Conservation (phyloP, 2,113 vertebrate species). For the Platysteira castanea region DNA sequence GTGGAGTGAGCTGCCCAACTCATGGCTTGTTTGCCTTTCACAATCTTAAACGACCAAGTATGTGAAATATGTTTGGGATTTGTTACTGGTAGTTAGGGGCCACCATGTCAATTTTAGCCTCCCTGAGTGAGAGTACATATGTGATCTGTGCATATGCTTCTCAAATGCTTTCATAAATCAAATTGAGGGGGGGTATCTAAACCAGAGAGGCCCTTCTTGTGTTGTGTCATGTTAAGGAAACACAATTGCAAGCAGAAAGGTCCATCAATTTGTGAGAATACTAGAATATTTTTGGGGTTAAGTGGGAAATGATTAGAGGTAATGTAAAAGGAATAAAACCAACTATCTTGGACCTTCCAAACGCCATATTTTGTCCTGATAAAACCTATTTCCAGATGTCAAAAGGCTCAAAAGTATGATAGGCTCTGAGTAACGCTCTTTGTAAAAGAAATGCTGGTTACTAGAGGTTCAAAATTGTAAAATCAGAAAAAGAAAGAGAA, state of each 20-base stretch:
- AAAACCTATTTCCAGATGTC: neutral
- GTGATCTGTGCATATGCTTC: neutral
- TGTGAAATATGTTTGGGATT: neutral
- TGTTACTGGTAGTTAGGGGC: neutral
- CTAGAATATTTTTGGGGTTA: neutral
- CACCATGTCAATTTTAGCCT: neutral
- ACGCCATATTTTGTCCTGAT: neutral
- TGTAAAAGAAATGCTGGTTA: neutral
- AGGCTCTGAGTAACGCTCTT: neutral
- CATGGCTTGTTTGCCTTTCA: neutral
- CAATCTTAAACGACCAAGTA: neutral
- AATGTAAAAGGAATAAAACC: neutral
- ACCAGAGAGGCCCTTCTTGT: neutral
- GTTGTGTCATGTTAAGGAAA: neutral
- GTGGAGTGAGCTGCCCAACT: slow-evolving; percentile 5
- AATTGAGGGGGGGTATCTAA: neutral
- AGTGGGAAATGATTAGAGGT: neutral
- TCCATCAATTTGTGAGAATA: neutral
- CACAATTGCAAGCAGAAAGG: neutral
- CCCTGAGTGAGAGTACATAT: neutral
- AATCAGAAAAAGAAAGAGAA: neutral
- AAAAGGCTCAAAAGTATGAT: neutral
- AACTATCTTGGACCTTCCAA: neutral
- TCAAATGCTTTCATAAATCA: neutral
- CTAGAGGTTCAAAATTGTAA: neutral